These are phyloP conservation scores for Vanessa atalanta DNA, from an alignment of 1,140 invertebrate genomes.

Conservation along the genomic window DNA sequence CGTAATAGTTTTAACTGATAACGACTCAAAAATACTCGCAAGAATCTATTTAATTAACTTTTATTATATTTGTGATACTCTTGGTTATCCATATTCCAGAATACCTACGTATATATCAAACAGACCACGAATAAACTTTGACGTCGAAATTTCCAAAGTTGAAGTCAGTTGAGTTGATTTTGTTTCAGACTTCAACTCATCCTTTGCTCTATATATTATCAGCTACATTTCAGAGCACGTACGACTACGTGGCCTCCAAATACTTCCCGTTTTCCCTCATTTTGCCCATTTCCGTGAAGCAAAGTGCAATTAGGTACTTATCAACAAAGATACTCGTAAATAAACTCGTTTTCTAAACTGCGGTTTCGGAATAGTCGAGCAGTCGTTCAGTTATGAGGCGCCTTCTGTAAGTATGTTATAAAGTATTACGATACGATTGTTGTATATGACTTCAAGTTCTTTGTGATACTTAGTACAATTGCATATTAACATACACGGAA, in stretches of 20 bases:
- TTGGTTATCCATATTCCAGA: too few species aligned
- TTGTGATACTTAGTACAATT: too few species aligned
- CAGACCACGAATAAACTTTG: too few species aligned
- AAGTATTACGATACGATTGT: too few species aligned
- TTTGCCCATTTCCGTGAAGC: constrained; percentile 56
- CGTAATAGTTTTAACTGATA: too few species aligned
- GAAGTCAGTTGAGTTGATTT: constrained; percentile 33
- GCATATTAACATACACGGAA: too few species aligned
- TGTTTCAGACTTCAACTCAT: constrained; percentile 28
- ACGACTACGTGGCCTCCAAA: constrained; percentile 50
- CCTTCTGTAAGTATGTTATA: too few species aligned
- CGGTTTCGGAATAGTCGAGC: constrained; percentile 2
- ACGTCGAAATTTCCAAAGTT: constrained; percentile 29
- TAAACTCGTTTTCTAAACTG: constrained; percentile 32
- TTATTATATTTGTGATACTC: too few species aligned
- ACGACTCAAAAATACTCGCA: too few species aligned
- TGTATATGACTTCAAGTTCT: too few species aligned
- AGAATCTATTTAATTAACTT: too few species aligned
- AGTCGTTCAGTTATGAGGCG: not conserved
- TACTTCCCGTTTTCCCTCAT: constrained; percentile 42
- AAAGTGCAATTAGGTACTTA: constrained; percentile 65
- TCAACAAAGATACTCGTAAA: constrained; percentile 37
- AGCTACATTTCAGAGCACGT: constrained; percentile 55
- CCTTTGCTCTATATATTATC: constrained; percentile 29
- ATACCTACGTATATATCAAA: too few species aligned